A percentile compares a stretch with the other conserved stretches of the same genome.
Conservation (phyloP, 2,888 invertebrate species). For the Podotricha telesiphe region DNA sequence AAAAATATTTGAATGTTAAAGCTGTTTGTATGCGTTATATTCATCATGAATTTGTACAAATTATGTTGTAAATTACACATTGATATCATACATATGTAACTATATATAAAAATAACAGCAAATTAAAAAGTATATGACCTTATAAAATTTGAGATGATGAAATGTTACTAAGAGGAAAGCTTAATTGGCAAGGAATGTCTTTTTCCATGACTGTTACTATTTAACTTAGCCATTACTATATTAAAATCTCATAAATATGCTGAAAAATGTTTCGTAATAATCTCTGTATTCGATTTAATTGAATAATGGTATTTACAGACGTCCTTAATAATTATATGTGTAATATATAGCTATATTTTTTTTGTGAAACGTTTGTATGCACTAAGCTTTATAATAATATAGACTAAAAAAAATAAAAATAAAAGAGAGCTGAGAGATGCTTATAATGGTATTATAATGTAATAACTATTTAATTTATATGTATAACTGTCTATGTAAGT, state of each 20-base stretch:
- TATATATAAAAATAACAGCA: neutral
- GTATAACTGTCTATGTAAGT: neutral
- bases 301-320: no score
- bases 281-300: neutral
- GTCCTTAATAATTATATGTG: no score
- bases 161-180: neutral
- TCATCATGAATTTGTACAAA: neutral
- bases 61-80: neutral
- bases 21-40: slow-evolving; percentile 12
- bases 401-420: neutral
- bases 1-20: slow-evolving; percentile 14
- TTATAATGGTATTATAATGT: neutral
- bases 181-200: neutral
- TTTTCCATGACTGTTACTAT: neutral
- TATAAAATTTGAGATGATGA: neutral
- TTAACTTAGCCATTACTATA: no score
- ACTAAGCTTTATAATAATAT: neutral
- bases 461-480: neutral
- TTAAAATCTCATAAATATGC: no score
- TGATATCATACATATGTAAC: neutral
- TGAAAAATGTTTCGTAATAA: neutral
- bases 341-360: neutral
- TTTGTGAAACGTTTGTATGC: neutral
- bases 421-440: neutral
- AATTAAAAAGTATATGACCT: no score